A percentile compares a stretch with the other conserved stretches of the same genome.
Conservation (phyloP, 2,797 vertebrate species). For the Anas flavirostris region DNA sequence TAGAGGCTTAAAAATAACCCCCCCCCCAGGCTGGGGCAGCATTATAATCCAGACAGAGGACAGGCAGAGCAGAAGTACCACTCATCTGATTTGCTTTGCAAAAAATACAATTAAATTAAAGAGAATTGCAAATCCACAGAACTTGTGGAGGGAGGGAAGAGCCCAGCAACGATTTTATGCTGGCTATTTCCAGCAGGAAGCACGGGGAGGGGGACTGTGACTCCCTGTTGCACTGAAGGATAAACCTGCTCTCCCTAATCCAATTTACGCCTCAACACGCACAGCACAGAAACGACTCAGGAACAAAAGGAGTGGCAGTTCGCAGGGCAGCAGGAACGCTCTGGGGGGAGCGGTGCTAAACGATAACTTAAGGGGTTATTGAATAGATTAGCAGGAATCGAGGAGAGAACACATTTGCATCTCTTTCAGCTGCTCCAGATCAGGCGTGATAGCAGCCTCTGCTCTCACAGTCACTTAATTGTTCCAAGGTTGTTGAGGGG, state of each 20-base stretch:
- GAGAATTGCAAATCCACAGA: not conserved
- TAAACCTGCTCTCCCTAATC: constrained; percentile 33
- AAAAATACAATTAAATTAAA: not conserved
- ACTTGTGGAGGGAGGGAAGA: not conserved
- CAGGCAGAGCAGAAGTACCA: not conserved
- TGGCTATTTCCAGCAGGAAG: not conserved
- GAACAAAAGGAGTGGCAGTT: constrained; percentile 3
- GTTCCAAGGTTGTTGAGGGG: constrained; percentile 7
- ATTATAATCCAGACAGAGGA: not conserved
- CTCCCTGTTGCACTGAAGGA: not conserved
- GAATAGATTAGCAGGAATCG: constrained; percentile 20
- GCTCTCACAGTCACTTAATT: constrained; percentile 36
- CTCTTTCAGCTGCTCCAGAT: constrained; percentile 37
- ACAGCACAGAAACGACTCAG: not conserved
- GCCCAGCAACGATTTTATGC: not conserved
- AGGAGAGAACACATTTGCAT: constrained; percentile 52
- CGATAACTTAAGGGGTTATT: constrained; percentile 13
- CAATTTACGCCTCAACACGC: constrained; percentile 30
- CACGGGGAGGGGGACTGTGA: not conserved
- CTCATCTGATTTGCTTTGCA: not conserved
- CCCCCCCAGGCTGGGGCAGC: not conserved
- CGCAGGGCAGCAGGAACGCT: not conserved
- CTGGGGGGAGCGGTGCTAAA: not conserved
- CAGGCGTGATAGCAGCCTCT: constrained; percentile 52
- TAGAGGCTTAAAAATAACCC: constrained; percentile 5